Evolutionary conservation across 1,140 invertebrate species (phyloP).

Genomic region (Drosophila tropicalis): DNA sequence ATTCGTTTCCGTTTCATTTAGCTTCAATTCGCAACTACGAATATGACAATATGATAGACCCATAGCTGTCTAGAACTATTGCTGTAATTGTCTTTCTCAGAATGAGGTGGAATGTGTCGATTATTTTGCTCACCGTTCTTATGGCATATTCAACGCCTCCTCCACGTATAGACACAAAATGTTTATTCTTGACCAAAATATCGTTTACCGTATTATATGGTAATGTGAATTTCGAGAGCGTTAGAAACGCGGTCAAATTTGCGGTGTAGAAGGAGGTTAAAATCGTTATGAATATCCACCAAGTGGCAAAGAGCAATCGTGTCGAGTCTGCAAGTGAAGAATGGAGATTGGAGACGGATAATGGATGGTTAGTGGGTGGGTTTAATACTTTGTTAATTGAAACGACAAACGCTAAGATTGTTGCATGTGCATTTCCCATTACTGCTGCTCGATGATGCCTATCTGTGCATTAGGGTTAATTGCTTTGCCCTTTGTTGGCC

Average conservation of each 20-base stretch:
- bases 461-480: slow-evolving; percentile 61
- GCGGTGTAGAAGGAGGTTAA: slow-evolving; percentile 96
- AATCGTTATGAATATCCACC: slow-evolving; percentile 95
- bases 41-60: too few relatives aligned
- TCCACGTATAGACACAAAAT: slow-evolving; percentile 88
- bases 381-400: slow-evolving; percentile 55
- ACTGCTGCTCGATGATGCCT: slow-evolving; percentile 45
- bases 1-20: too few relatives aligned
- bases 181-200: slow-evolving; percentile 87
- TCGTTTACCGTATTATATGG: slow-evolving; percentile 89
- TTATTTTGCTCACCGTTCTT: slow-evolving; percentile 84
- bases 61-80: too few relatives aligned
- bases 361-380: not conserved
- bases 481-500: slow-evolving; percentile 58
- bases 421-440: slow-evolving; percentile 55
- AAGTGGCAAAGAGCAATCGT: slow-evolving; percentile 92
- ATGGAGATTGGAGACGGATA: not conserved
- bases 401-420: slow-evolving; percentile 56
- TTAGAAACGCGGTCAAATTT: slow-evolving; percentile 94
- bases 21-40: too few relatives aligned
- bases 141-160: slow-evolving; percentile 87
- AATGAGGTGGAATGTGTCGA: not conserved
- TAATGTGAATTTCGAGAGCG: slow-evolving; percentile 91
- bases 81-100: too few relatives aligned
- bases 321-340: slow-evolving; percentile 87